Evolutionary conservation across 2,888 invertebrate species (phyloP), one percentile per base, ranked within the genome.

Genomic region (Aleiodes testaceus): DNA sequence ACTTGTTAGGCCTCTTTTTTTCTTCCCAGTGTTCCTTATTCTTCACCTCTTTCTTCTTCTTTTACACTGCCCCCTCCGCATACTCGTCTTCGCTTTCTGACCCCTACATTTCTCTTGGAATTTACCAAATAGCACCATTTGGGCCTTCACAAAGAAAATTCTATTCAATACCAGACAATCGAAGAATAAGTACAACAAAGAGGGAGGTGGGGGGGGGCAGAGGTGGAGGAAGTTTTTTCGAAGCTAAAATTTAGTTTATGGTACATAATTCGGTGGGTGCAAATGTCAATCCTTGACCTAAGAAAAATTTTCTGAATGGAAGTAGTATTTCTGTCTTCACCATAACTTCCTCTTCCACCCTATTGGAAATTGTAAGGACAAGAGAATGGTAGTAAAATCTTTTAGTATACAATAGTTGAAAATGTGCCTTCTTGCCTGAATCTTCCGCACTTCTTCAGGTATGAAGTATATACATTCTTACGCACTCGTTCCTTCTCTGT

Each of bases 281-380:
- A 66, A 67, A 67, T 61, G 71, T 71, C 71, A 71, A 71, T 71
- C 67, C 63, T 71, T 71, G 65, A 55, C 47, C 65, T 53, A 18
- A 55, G 65, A 18, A n/a, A 44, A 59, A 26, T 63, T 59, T 42
- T 36, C 36, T 59, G 36, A 59, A 59, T 59, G 59, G 59, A 16
- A 11, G 18, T 20, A 16, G 20, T 18, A 16, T 50, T 20, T 11
- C 16, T 18, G 18, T 18, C 50, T 50, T 20, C 9, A 3, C 20
- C 50, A 16, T 14, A 36, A 36, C 50, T 18, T 18, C 50, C 50
- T 18, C 50, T 20, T 9, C 16, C 50, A 11, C 20, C 16, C 20
- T 50, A 11, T 18, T 7, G 11, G 16, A 45, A 20, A 66, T 26
- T 14, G 64, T 45, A 26, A 30, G 7, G 26, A 45, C 6, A 47